Percentiles rank a stretch among this genome's conserved stretches.
Conservation (phyloP, 53 echinoderm and acorn worm species). For the Echinometra lucunter region DNA sequence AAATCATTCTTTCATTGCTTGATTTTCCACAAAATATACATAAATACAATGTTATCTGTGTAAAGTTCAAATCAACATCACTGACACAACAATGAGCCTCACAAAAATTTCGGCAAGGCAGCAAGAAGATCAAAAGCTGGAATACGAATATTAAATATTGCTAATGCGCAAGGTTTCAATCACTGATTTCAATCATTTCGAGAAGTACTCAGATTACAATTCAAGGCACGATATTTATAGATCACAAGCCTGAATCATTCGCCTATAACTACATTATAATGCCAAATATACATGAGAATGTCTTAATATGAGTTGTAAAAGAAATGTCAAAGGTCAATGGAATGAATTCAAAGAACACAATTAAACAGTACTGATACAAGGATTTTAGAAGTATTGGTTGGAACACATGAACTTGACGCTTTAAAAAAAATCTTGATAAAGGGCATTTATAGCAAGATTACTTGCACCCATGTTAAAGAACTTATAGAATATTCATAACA, state of each 20-base stretch:
- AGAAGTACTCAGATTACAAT: not conserved
- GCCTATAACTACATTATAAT: not conserved
- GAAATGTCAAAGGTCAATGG: not conserved
- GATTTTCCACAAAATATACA: not conserved
- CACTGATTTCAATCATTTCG: not conserved
- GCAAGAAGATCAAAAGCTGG: not conserved
- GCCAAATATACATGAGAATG: not conserved
- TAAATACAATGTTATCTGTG: not conserved
- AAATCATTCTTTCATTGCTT: not conserved
- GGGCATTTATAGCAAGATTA: not conserved
- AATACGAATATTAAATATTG: not conserved
- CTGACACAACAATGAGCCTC: not conserved
- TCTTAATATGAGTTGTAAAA: constrained; percentile 13
- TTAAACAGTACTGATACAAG: not conserved
- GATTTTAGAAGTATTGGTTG: not conserved
- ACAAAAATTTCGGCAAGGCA: not conserved
- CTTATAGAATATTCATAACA: not conserved
- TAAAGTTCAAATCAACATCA: not conserved
- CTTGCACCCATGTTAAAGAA: not conserved
- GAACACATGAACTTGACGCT: not conserved
- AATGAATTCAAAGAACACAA: constrained; percentile 40
- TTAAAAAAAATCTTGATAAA: too few species aligned
- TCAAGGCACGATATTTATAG: not conserved
- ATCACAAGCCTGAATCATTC: not conserved
- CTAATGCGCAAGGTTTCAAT: constrained; percentile 3